These are phyloP conservation scores for Thymelicus acteon DNA, from an alignment of 2,888 invertebrate species.

Conservation along the genomic window DNA sequence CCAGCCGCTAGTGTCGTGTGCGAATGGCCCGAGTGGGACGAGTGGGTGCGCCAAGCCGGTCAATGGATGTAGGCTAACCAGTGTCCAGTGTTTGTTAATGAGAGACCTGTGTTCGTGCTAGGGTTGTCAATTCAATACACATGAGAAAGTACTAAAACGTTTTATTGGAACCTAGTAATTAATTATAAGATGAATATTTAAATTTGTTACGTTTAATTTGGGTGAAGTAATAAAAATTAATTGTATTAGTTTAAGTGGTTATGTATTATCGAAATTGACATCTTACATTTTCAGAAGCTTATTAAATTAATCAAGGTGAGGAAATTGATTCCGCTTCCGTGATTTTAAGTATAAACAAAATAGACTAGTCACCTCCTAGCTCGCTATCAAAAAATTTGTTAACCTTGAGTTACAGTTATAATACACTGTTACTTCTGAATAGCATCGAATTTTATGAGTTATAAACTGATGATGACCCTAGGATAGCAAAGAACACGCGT, in stretches of 20 bases:
- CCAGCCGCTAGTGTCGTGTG: constrained; percentile 39
- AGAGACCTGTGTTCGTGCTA: constrained; percentile 41
- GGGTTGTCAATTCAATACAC: constrained; percentile 21
- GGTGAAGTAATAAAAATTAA: not conserved
- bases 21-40: constrained; percentile 44
- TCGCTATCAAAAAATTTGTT: not conserved
- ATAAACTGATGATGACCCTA: constrained; percentile 39
- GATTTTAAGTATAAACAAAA: constrained; percentile 1
- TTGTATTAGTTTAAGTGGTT: not conserved
- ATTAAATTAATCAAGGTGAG: constrained; percentile 3
- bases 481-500: constrained; percentile 9
- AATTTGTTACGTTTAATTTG: not conserved
- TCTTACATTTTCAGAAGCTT: not conserved
- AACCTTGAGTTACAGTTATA: not conserved
- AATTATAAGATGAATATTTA: not conserved
- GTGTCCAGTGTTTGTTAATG: constrained; percentile 72
- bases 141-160: not conserved
- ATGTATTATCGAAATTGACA: not conserved
- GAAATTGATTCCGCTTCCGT: constrained; percentile 26
- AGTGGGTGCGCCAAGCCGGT: constrained; percentile 56
- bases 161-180: not conserved
- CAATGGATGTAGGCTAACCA: constrained; percentile 74
- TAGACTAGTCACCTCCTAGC: too few species aligned
- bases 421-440: not conserved
- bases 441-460: not conserved